Evolutionary conservation across 2,888 invertebrate genomes (phyloP).

Genomic region (Cryptophagus acutangulus): DNA sequence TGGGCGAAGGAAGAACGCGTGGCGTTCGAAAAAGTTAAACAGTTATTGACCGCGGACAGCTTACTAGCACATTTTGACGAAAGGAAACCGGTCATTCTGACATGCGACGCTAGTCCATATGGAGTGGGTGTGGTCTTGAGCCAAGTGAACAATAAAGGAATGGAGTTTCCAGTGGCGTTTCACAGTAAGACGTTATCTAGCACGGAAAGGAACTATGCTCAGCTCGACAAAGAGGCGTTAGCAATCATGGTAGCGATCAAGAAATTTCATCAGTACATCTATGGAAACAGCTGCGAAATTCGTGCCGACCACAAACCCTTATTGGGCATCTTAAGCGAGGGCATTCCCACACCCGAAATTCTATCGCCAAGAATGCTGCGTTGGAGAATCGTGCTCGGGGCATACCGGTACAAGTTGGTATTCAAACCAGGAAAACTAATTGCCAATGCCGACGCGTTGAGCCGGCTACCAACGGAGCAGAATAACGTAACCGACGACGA

Average conservation of each 20-base stretch:
- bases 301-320: slow-evolving; percentile 10
- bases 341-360: slow-evolving; percentile 8
- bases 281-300: not conserved
- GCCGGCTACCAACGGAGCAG: not conserved
- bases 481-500: not conserved
- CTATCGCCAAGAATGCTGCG: slow-evolving; percentile 7
- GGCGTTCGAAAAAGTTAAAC: slow-evolving; percentile 3
- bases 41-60: slow-evolving; percentile 1
- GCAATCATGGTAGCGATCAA: slow-evolving; percentile 4
- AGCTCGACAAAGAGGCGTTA: slow-evolving; percentile 3
- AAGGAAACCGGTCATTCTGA: not conserved
- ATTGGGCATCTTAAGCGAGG: slow-evolving; percentile 10
- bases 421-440: not conserved
- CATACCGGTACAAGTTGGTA: slow-evolving; percentile 1
- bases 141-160: not conserved
- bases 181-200: not conserved
- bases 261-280: slow-evolving; percentile 3
- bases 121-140: slow-evolving; percentile 3
- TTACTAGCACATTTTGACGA: slow-evolving; percentile 2
- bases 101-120: not conserved
- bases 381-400: slow-evolving; percentile 1
- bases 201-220: not conserved
- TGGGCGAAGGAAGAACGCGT: slow-evolving; percentile 1
- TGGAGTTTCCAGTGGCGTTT: slow-evolving; percentile 1
- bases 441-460: not conserved